These are phyloP conservation scores for Caenorhabditis uteleia DNA, from an alignment of 2,888 invertebrate genomes.

Conservation along the genomic window DNA sequence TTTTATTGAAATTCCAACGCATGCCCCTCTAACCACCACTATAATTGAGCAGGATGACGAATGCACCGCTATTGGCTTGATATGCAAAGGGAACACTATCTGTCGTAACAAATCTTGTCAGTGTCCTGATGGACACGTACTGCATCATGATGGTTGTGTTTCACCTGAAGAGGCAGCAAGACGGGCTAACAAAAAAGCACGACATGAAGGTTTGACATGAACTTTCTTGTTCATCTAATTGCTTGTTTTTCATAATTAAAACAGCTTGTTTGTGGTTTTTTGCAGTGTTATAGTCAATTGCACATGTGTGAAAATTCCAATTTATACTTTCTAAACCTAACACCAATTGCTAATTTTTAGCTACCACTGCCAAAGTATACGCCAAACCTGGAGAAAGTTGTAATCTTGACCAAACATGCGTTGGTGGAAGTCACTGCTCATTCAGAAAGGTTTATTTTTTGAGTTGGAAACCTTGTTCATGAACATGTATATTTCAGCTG, in stretches of 20 bases:
- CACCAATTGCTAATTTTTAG: slow-evolving; percentile 15
- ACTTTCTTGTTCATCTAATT: no score
- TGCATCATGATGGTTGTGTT: slow-evolving; percentile 63
- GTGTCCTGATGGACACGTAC: slow-evolving; percentile 59
- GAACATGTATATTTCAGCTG: slow-evolving; percentile 37
- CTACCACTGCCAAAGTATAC: slow-evolving; percentile 36
- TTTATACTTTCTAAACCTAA: not conserved
- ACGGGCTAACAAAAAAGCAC: slow-evolving; percentile 41
- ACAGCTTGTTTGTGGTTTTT: slow-evolving; percentile 12
- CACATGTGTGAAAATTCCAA: not conserved
- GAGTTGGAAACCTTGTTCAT: no score
- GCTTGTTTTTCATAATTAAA: slow-evolving; percentile 5
- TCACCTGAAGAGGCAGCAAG: slow-evolving; percentile 52
- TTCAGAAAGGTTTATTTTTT: slow-evolving; percentile 39
- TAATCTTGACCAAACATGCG: slow-evolving; percentile 49
- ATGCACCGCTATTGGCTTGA: slow-evolving; percentile 57
- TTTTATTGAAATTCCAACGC: slow-evolving; percentile 47
- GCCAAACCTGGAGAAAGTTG: slow-evolving; percentile 61
- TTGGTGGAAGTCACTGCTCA: slow-evolving; percentile 55
- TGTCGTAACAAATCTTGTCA: slow-evolving; percentile 64
- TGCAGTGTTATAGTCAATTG: not conserved
- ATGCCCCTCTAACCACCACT: slow-evolving; percentile 41
- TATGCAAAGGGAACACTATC: slow-evolving; percentile 59
- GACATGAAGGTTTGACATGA: slow-evolving; percentile 45
- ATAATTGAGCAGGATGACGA: slow-evolving; percentile 40